Evolutionary conservation across 2,888 invertebrate genomes (phyloP).

Genomic region (Toxonevra muliebris): DNA sequence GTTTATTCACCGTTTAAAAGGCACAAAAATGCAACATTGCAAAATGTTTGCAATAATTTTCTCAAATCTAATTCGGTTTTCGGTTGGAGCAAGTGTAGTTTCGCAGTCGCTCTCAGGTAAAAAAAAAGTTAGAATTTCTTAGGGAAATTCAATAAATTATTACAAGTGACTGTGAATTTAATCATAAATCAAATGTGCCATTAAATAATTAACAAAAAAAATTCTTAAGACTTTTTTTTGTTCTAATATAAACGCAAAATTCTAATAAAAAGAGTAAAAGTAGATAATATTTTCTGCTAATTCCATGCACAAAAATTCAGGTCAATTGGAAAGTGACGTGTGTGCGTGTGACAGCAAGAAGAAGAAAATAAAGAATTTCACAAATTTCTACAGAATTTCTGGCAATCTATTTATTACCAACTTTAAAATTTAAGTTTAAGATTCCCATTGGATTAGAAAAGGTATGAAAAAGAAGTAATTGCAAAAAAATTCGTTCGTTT

Average conservation of each 20-base stretch:
- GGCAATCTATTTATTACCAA: too few species aligned
- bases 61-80: conserved; percentile 37
- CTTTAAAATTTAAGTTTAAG: too few species aligned
- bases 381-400: too few species aligned
- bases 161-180: conserved; percentile 11
- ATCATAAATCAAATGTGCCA: not conserved
- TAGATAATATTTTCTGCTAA: conserved; percentile 6
- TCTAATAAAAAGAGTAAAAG: not conserved
- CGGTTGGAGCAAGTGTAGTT: conserved; percentile 34
- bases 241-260: not conserved
- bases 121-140: conserved; percentile 29
- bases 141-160: conserved; percentile 12
- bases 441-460: too few species aligned
- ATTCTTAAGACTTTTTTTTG: not conserved
- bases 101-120: conserved; percentile 40
- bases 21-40: too few species aligned
- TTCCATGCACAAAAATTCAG: conserved; percentile 30
- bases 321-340: conserved; percentile 39
- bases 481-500: too few species aligned
- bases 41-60: too few species aligned
- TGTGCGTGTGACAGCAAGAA: conserved; percentile 18
- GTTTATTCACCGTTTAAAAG: too few species aligned
- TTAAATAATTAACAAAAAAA: conserved; percentile 17
- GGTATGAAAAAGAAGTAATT: too few species aligned
- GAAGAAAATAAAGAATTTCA: conserved; percentile 4